phyloP scores from a whole-genome alignment of 2,888 invertebrate species.

The Philhelius pedissequus region DNA sequence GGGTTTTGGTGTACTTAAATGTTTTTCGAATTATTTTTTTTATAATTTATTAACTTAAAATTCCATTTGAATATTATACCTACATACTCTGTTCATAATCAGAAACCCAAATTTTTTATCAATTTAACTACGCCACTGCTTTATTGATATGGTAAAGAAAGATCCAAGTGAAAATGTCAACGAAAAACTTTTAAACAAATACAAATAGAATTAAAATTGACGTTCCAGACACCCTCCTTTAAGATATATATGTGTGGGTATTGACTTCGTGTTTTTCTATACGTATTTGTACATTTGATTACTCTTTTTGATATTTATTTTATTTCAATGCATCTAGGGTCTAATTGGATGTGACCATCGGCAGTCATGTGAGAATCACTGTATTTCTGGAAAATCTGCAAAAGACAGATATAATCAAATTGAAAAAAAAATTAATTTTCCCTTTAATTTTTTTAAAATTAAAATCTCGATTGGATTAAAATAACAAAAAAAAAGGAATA shows the following conservation, averaged over 20 bases:
- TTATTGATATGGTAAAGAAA: neutral
- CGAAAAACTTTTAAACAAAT: neutral
- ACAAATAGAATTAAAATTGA: neutral
- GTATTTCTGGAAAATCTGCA: constrained; percentile 25
- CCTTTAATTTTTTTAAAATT: neutral
- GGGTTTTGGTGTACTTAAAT: no score
- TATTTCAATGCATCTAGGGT: constrained; percentile 57
- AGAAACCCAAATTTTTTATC: no score
- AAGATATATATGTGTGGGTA: constrained; percentile 11
- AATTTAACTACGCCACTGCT: neutral
- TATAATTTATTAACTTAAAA: no score
- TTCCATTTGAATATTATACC: no score
- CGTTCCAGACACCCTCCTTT: constrained; percentile 11
- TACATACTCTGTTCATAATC: no score
- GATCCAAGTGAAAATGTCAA: constrained; percentile 11
- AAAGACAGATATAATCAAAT: neutral
- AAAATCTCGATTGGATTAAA: neutral
- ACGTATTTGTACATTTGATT: constrained; percentile 47
- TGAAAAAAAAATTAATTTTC: neutral
- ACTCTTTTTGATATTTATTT: constrained; percentile 44
- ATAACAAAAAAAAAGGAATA: neutral
- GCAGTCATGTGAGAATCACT: constrained; percentile 41
- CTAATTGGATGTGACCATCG: constrained; percentile 2
- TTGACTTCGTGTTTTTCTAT: neutral
- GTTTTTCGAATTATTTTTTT: no score